A percentile compares a stretch with the other conserved stretches of the same genome.
Conservation (phyloP, 2,888 invertebrate genomes). For the Drosophila atripex region DNA sequence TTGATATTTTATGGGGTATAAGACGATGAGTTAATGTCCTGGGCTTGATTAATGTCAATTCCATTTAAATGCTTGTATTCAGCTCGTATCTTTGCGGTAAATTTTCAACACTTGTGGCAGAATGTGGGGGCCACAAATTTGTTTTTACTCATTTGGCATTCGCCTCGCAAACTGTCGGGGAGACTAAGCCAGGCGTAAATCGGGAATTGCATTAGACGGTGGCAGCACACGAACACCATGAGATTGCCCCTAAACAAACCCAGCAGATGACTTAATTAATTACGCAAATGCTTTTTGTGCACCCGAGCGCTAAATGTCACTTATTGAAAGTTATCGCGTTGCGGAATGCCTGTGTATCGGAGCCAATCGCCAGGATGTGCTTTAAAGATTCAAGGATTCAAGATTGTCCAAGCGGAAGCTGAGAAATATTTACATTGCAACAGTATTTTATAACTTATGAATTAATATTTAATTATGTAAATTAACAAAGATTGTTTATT, state of each 20-base stretch:
- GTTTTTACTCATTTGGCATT: constrained; percentile 37
- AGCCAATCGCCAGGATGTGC: constrained; percentile 53
- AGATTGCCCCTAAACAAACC: constrained; percentile 26
- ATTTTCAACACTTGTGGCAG: constrained; percentile 21
- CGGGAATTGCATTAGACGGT: constrained; percentile 34
- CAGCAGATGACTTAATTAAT: constrained; percentile 53
- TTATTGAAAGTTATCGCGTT: constrained; percentile 47
- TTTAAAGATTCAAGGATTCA: constrained; percentile 25
- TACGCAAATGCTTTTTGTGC: constrained; percentile 46
- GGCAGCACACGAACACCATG: constrained; percentile 13
- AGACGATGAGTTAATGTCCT: constrained; percentile 22
- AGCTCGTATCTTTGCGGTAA: constrained; percentile 2
- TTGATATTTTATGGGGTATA: constrained; percentile 32
- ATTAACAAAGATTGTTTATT: too few relatives aligned
- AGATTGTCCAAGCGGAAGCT: constrained; percentile 24
- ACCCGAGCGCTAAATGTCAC: constrained; percentile 36
- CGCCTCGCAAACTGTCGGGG: constrained; percentile 32
- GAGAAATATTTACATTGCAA: constrained; percentile 1
- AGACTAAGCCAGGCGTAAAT: constrained; percentile 32
- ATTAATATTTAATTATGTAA: too few relatives aligned
- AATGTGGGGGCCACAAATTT: constrained; percentile 24
- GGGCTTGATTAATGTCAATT: constrained; percentile 34
- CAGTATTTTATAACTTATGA: not conserved
- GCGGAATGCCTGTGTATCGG: constrained; percentile 3
- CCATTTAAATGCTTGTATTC: constrained; percentile 27